Percentiles rank a stretch among this genome's conserved stretches.
Evolutionary conservation across 2,797 vertebrate genomes (phyloP).

Genomic region (Eutrigla gurnardus): DNA sequence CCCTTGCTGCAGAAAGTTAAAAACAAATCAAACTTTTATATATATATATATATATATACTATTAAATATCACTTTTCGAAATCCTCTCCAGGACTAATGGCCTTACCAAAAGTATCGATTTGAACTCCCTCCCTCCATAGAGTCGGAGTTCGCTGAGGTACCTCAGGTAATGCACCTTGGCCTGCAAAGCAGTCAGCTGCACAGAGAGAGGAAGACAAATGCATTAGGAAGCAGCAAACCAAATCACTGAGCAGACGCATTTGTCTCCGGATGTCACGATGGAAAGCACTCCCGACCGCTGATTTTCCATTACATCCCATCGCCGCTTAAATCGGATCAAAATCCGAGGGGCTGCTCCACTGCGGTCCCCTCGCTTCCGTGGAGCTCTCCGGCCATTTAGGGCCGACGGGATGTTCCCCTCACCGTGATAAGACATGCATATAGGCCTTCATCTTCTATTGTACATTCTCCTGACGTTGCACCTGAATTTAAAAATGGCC

Average conservation of each 20-base stretch:
- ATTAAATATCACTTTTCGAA: background rate
- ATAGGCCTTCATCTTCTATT: background rate
- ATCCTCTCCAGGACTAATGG: background rate
- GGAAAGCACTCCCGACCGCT: constrained; percentile 46
- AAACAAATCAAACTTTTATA: background rate
- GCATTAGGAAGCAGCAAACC: constrained; percentile 42
- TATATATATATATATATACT: no score
- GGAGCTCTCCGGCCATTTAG: constrained; percentile 10
- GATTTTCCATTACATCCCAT: constrained; percentile 66
- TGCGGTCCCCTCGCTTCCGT: constrained; percentile 8
- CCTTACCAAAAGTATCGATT: constrained; percentile 93
- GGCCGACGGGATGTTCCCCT: constrained; percentile 7
- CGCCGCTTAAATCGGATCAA: constrained; percentile 55
- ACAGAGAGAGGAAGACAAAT: constrained; percentile 34
- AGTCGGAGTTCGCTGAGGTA: constrained; percentile 96
- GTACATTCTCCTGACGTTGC: background rate
- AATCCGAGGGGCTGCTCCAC: constrained; percentile 26
- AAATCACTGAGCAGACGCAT: constrained; percentile 30
- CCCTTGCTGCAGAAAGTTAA: constrained; percentile 84
- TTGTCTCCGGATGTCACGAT: constrained; percentile 45
- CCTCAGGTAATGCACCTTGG: constrained; percentile 98
- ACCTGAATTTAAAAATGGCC: background rate
- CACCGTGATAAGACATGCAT: background rate
- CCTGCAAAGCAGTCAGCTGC: constrained; percentile 96
- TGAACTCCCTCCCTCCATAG: constrained; percentile 96